Evolutionary conservation across 2,113 vertebrate species (phyloP), one percentile per base, ranked within the genome.

Genomic region (Nymphicus hollandicus): DNA sequence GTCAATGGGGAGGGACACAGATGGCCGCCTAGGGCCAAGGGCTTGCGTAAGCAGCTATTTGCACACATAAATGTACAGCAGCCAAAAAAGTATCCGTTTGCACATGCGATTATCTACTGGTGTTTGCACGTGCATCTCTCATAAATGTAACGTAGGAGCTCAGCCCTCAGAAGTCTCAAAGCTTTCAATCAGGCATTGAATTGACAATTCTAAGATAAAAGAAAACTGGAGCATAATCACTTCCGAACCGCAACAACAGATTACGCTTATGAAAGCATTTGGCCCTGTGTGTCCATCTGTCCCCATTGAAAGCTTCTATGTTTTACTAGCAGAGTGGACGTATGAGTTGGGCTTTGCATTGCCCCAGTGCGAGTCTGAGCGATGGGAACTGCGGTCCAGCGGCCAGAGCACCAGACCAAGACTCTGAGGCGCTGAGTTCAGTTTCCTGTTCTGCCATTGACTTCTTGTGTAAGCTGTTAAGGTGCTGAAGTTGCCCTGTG

Each of bases 121-220:
- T 63, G 72, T 63, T 84, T 65, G 86, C 91, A 86, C 1, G 2
- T 84, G 77, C 31, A 11, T 76, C 56, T 81, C 83, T 91, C 89
- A 13, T n/a, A 78, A 94, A 86, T 41, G 91, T 76, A 95, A 89
- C 0, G 0, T 3, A 71, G 83, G 47, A 76, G 33, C 50, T 87
- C 68, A 93, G 86, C 88, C 72, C 53, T 88, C 70, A 86, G 60
- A 92, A 73, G 55, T 64, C 84, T 95, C 91, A 96, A 89, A 93
- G 86, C 81, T 93, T 89, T 89, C 72, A 83, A 69, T 86, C 70
- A 77, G 5, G 4, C 71, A 91, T 23, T 93, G 66, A 94, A 95
- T 68, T 79, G 88, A 66, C 61, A 85, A 89, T 92, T 94, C 61
- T 71, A 91, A 94, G 85, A 72, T 81, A 79, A 95, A 95, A 95